phyloP scores from a whole-genome alignment of 30 jellyfish, hydroid and myxozoan species.

The Rhopilema esculentum region DNA sequence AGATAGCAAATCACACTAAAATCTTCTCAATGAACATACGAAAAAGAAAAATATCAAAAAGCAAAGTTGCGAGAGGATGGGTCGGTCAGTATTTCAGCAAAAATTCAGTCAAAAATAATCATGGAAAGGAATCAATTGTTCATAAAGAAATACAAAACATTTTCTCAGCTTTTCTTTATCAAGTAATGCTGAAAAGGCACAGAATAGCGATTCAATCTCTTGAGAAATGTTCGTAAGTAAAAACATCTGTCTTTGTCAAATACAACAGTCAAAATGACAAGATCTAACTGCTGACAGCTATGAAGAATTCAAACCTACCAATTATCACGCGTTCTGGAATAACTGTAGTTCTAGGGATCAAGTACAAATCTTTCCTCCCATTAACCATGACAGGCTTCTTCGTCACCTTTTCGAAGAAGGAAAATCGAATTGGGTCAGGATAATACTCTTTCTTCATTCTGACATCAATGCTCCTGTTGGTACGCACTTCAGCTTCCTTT shows the following conservation, averaged over 20 bases:
- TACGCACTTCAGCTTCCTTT: background rate
- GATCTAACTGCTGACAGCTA: too few species aligned
- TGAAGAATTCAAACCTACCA: slow-evolving; percentile 10
- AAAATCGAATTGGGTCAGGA: background rate
- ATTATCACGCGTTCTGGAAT: slow-evolving; percentile 11
- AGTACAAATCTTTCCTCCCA: slow-evolving; percentile 11
- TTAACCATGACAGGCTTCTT: slow-evolving; percentile 1
- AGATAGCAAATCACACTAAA: too few species aligned
- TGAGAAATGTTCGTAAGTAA: too few species aligned
- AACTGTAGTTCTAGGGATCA: slow-evolving; percentile 27
- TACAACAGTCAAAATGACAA: too few species aligned
- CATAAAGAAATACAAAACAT: too few species aligned
- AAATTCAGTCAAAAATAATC: background rate
- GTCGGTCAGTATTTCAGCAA: background rate
- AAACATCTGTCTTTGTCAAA: too few species aligned
- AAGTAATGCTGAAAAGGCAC: too few species aligned
- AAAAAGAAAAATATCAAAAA: too few species aligned
- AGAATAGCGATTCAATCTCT: too few species aligned
- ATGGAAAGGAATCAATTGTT: background rate
- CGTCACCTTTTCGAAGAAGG: background rate
- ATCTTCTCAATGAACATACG: background rate
- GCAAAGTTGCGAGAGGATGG: too few species aligned
- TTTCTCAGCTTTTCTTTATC: too few species aligned
- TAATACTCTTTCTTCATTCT: background rate
- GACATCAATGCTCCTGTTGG: background rate